phyloP scores from a whole-genome alignment of 1,140 invertebrate species.

The Ceratitis capitata region DNA sequence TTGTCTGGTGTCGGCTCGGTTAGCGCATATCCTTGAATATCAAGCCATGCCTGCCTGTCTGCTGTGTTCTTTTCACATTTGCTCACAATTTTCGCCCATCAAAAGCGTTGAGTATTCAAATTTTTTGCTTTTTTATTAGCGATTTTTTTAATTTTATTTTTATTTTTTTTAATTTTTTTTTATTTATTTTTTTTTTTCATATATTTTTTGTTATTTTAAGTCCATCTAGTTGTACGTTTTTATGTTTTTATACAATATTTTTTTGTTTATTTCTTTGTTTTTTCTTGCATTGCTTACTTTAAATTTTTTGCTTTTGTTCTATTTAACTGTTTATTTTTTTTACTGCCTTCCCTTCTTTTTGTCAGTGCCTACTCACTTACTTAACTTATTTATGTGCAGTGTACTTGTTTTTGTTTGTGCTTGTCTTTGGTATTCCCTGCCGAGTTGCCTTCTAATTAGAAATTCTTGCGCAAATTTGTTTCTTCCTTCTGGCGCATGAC shows the following conservation, averaged over 20 bases:
- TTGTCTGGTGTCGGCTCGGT: background rate
- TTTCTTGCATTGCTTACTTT: background rate
- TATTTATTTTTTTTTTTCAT: no score
- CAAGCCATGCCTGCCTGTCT: background rate
- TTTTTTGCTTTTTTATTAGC: no score
- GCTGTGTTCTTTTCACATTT: background rate
- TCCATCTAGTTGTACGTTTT: background rate
- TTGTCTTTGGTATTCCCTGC: background rate
- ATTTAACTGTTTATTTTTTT: no score
- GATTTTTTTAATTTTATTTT: no score
- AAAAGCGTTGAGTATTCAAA: no score
- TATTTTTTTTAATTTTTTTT: no score
- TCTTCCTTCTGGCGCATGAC: no score
- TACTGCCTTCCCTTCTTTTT: background rate
- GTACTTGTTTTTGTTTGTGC: background rate
- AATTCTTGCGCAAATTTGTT: slow-evolving; percentile 3
- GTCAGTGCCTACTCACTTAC: background rate
- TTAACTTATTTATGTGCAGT: background rate
- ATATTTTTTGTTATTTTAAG: no score
- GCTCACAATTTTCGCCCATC: no score
- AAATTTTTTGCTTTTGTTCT: no score
- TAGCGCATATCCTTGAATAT: background rate
- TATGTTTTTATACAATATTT: no score
- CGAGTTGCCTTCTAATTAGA: background rate
- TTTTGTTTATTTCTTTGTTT: background rate